These are phyloP conservation scores for Drosophila willistoni DNA, from an alignment of 1,140 invertebrate genomes.

Conservation along the genomic window DNA sequence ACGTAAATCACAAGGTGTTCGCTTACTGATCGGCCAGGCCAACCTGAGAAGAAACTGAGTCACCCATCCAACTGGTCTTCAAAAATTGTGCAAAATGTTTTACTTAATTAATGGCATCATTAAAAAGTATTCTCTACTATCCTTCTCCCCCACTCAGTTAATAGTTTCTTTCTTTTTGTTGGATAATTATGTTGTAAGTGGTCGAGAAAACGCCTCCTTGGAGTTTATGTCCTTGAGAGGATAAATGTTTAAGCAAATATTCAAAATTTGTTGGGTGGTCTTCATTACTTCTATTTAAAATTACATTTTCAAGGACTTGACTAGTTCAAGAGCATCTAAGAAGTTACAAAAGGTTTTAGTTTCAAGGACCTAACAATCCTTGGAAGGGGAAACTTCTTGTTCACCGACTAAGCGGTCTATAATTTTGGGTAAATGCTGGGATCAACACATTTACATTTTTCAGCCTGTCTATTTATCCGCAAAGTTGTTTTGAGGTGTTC, in stretches of 20 bases:
- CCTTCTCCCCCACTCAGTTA: not conserved
- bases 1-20: conserved; percentile 78
- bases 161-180: conserved; percentile 25
- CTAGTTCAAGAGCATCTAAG: not conserved
- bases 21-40: conserved; percentile 14
- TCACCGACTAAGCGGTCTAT: no score
- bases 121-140: conserved; percentile 34
- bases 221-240: conserved; percentile 18
- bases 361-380: no score
- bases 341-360: no score
- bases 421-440: no score
- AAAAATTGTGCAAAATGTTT: conserved; percentile 51
- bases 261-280: conserved; percentile 38
- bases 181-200: conserved; percentile 75
- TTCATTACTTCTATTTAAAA: not conserved
- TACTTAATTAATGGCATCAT: conserved; percentile 76
- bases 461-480: no score
- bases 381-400: no score
- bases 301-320: not conserved
- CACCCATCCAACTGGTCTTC: conserved; percentile 21
- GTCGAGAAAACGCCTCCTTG: conserved; percentile 45
- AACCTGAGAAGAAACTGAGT: conserved; percentile 40
- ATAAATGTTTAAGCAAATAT: not conserved
- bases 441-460: no score
- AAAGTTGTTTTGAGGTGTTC: no score